phyloP scores from a whole-genome alignment of 2,888 invertebrate genomes.

The Sabatieria punctata region DNA sequence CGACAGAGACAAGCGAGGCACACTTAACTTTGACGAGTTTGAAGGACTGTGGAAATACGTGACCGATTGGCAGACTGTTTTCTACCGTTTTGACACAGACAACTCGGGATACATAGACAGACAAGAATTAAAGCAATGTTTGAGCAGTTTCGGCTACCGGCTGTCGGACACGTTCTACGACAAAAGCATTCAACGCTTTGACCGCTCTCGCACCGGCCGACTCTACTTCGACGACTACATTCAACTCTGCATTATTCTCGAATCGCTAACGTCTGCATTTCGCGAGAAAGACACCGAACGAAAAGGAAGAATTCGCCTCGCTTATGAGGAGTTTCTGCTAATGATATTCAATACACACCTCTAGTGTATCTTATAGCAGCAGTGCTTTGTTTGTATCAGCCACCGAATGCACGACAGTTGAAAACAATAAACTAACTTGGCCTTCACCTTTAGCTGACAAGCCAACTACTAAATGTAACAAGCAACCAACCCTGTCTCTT shows the following conservation, averaged over 20 bases:
- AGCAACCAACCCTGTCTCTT: too few species aligned
- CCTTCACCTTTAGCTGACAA: too few species aligned
- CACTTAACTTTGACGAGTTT: not conserved
- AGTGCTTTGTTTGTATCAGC: too few species aligned
- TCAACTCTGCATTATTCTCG: constrained; percentile 84
- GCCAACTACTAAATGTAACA: too few species aligned
- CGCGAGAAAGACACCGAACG: constrained; percentile 56
- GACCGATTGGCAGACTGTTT: constrained; percentile 32
- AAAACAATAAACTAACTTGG: too few species aligned
- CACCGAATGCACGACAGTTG: too few species aligned
- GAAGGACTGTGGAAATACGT: not conserved
- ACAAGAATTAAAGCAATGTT: constrained; percentile 54
- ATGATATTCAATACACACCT: too few species aligned
- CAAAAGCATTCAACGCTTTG: constrained; percentile 73
- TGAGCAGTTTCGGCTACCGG: not conserved
- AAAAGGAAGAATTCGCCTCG: constrained; percentile 56
- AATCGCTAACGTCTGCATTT: too few species aligned
- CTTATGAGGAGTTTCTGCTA: constrained; percentile 78
- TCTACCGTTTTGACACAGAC: constrained; percentile 79
- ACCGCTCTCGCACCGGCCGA: constrained; percentile 68
- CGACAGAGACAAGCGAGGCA: not conserved
- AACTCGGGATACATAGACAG: constrained; percentile 71
- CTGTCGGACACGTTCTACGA: constrained; percentile 48
- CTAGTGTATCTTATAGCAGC: too few species aligned
- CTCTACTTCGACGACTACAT: constrained; percentile 97